These are phyloP conservation scores for Ctena decussata DNA, from an alignment of 2,888 invertebrate genomes.

Conservation along the genomic window DNA sequence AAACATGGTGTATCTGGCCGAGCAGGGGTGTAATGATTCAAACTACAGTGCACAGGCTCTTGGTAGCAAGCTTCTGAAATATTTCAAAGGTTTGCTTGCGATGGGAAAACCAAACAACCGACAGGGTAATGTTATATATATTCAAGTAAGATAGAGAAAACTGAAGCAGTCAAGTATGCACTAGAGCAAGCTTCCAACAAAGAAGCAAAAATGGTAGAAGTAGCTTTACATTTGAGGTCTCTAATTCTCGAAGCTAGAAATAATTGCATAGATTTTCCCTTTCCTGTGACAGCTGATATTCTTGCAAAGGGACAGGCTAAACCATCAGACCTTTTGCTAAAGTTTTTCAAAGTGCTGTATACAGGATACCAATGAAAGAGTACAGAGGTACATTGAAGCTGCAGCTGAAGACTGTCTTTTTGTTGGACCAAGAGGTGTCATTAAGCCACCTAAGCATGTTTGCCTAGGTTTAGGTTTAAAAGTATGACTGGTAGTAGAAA, in stretches of 20 bases:
- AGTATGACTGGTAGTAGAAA: conserved; percentile 41
- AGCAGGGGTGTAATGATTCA: neutral
- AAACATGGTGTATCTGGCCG: neutral
- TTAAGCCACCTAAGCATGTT: conserved; percentile 53
- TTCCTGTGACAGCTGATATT: conserved; percentile 14
- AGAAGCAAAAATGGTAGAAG: neutral
- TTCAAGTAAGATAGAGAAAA: neutral
- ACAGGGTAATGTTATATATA: conserved; percentile 16
- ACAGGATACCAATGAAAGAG: neutral
- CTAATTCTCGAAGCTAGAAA: neutral
- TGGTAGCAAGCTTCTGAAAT: conserved; percentile 12
- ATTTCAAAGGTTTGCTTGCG: neutral
- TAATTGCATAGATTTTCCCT: neutral
- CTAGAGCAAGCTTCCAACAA: neutral
- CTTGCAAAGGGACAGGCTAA: neutral
- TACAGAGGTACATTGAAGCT: conserved; percentile 11
- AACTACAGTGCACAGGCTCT: conserved; percentile 6
- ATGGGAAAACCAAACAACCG: conserved; percentile 18
- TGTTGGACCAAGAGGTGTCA: conserved; percentile 11
- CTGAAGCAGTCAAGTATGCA: neutral
- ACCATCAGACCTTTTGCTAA: neutral
- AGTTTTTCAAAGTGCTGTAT: conserved; percentile 1
- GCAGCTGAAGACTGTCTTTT: conserved; percentile 26
- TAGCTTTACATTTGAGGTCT: neutral
- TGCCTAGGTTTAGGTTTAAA: conserved; percentile 46